A percentile compares a stretch with the other conserved stretches of the same genome.
phyloP scores from a whole-genome alignment of 2,797 vertebrate species.

The Spheniscus humboldti region DNA sequence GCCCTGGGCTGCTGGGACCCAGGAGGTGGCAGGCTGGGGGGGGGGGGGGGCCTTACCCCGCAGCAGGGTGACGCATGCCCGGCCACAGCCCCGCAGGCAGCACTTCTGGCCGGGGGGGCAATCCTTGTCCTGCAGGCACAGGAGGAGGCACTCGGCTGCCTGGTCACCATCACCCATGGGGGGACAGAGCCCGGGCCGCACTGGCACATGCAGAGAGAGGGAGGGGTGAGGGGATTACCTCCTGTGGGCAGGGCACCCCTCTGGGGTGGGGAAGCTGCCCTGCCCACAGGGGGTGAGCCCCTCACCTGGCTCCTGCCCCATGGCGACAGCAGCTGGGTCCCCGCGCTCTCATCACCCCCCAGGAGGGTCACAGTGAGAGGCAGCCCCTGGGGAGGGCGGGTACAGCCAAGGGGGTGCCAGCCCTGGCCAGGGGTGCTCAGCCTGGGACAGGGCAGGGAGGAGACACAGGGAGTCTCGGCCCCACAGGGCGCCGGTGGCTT shows the following conservation, averaged over 20 bases:
- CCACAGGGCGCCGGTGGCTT: accelerated
- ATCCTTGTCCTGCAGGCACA: slow-evolving; percentile 17
- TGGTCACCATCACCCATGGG: accelerated
- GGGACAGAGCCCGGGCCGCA: neutral
- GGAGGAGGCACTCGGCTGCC: neutral
- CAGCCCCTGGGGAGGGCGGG: neutral
- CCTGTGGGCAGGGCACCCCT: neutral
- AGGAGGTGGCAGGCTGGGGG: neutral
- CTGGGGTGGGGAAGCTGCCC: neutral
- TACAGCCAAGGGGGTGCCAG: neutral
- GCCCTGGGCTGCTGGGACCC: neutral
- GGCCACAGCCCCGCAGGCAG: neutral
- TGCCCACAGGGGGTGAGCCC: neutral
- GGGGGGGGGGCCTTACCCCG: neutral
- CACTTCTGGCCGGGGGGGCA: neutral
- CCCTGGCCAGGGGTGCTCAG: neutral
- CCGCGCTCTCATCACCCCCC: accelerated
- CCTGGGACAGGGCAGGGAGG: neutral
- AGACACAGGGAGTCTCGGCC: accelerated
- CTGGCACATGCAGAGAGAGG: neutral
- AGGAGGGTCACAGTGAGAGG: accelerated
- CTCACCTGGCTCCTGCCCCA: neutral
- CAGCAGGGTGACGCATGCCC: accelerated
- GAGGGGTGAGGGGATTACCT: neutral
- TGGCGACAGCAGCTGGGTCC: neutral